Base-by-base conservation (phyloP, 2,113 vertebrate genomes). In the Ptilonorhynchus violaceus region DNA sequence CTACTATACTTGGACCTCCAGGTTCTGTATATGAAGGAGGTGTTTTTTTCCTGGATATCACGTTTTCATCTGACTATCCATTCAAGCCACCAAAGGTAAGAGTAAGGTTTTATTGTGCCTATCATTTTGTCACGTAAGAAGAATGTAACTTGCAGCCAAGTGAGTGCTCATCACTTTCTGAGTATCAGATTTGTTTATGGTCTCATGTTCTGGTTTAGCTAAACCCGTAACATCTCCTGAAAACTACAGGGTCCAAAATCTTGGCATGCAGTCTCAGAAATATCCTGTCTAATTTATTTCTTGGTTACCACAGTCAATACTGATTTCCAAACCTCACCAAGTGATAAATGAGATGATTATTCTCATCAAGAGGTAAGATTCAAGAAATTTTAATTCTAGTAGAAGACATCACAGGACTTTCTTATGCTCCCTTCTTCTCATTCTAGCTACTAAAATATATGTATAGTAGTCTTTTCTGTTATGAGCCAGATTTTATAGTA, bases 51-150 rank as follows among this genome's bases (percentile, higher is more conserved):
- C 98, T 99, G 98, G 99, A 99, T 98, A 99, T 99, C 94, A 99
- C 99, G 81, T 99, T 99, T 99, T 99, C 99, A 84, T 99, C 99
- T 82, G 99, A 99, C 98, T 99, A 99, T 98, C 99, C 99, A 96
- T 99, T 99, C 98, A 99, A 99, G 96, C 99, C 99, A 96, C 99
- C 99, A 97, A 99, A 99, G 99, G 99, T 99, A 97, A 98, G 98
- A 87, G 55, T 89, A 77, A 93, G 70, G 22, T 73, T 95, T 96
- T 74, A 39, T 23, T 60, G 47, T 70, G 50, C 52, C 92, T 72
- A 55, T 44, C 4, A 3, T 74, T 93, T 90, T 72, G 85, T 82
- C 50, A 53, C 10, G 2, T 49, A 52, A 82, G 37, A 62, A 58
- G 73, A 44, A 33, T 41, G 30, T 53, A 31, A 68, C 13, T 52